These are phyloP conservation scores for Chrysotoxum bicinctum DNA, from an alignment of 2,888 invertebrate genomes.

Conservation along the genomic window DNA sequence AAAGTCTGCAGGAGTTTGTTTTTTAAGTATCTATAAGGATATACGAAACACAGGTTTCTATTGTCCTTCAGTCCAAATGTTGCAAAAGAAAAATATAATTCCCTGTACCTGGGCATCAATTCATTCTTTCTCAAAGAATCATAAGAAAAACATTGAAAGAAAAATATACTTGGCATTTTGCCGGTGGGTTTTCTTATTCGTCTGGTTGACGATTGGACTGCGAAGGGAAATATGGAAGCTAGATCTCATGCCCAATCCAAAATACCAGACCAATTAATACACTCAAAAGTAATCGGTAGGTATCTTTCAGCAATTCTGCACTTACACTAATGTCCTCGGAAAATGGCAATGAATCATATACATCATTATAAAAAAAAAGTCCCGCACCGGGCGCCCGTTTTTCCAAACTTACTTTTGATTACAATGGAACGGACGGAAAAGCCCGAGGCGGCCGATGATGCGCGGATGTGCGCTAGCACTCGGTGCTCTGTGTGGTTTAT, in stretches of 20 bases:
- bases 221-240: not conserved
- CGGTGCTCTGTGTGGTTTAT: slow-evolving; percentile 46
- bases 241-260: not conserved
- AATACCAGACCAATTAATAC: slow-evolving; percentile 64
- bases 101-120: slow-evolving; percentile 3
- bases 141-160: slow-evolving; percentile 23
- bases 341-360: slow-evolving; percentile 42
- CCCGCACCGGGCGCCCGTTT: slow-evolving; percentile 6
- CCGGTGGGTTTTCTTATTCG: slow-evolving; percentile 16
- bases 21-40: not conserved
- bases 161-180: slow-evolving; percentile 1
- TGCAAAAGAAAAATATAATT: slow-evolving; percentile 12
- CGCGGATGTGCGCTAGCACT: slow-evolving; percentile 47
- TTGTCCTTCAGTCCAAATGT: slow-evolving; percentile 17
- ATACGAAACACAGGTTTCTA: slow-evolving; percentile 12
- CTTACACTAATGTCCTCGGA: slow-evolving; percentile 32
- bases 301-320: slow-evolving; percentile 33
- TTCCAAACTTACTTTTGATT: slow-evolving; percentile 63
- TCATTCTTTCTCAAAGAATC: slow-evolving; percentile 29
- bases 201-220: slow-evolving; percentile 41
- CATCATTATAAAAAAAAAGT: slow-evolving; percentile 24
- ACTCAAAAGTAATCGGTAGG: slow-evolving; percentile 33
- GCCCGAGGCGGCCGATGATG: slow-evolving; percentile 33
- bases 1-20: slow-evolving; percentile 28
- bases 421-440: slow-evolving; percentile 47